These are phyloP conservation scores for Discoglossus pictus DNA, from an alignment of 2,797 vertebrate genomes.

Conservation along the genomic window DNA sequence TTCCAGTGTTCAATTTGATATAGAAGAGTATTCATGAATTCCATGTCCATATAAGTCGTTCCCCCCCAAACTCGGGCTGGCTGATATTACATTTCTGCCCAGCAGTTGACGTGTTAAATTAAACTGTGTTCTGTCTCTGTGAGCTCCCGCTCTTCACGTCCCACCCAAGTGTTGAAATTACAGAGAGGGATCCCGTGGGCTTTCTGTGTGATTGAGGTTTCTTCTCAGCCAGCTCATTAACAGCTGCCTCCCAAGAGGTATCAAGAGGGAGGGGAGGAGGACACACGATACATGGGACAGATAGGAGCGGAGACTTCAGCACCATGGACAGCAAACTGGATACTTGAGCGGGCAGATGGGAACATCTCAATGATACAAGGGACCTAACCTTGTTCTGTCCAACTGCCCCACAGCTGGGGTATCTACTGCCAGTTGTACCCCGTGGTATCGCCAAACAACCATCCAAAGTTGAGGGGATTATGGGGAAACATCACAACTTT, in stretches of 20 bases:
- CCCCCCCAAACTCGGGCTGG: too few relatives aligned
- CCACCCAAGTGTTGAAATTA: slow-evolving; percentile 37
- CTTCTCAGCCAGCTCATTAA: slow-evolving; percentile 45
- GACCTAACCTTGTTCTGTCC: too few relatives aligned
- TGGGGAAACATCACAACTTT: slow-evolving; percentile 91
- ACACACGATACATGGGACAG: slow-evolving; percentile 49
- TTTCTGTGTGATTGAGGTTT: slow-evolving; percentile 44
- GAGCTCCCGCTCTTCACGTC: slow-evolving; percentile 17
- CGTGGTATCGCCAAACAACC: too few relatives aligned
- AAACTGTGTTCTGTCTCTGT: slow-evolving; percentile 1
- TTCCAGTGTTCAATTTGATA: too few relatives aligned
- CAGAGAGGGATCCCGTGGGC: slow-evolving; percentile 37
- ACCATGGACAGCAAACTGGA: slow-evolving; percentile 35
- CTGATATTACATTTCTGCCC: too few relatives aligned
- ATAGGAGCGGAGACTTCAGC: slow-evolving; percentile 17
- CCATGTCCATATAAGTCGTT: too few relatives aligned
- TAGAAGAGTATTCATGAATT: too few relatives aligned
- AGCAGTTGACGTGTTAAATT: too few relatives aligned
- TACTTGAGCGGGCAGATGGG: too few relatives aligned
- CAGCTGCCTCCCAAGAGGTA: slow-evolving; percentile 36
- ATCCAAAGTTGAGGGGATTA: slow-evolving; percentile 55
- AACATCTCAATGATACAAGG: too few relatives aligned
- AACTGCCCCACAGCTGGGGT: too few relatives aligned
- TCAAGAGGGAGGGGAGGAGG: slow-evolving; percentile 24
- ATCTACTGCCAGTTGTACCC: too few relatives aligned